Percentiles rank a stretch among this genome's conserved stretches.
These are phyloP conservation scores for Drosophila acutilabella DNA, from an alignment of 2,888 invertebrate species.

Conservation along the genomic window DNA sequence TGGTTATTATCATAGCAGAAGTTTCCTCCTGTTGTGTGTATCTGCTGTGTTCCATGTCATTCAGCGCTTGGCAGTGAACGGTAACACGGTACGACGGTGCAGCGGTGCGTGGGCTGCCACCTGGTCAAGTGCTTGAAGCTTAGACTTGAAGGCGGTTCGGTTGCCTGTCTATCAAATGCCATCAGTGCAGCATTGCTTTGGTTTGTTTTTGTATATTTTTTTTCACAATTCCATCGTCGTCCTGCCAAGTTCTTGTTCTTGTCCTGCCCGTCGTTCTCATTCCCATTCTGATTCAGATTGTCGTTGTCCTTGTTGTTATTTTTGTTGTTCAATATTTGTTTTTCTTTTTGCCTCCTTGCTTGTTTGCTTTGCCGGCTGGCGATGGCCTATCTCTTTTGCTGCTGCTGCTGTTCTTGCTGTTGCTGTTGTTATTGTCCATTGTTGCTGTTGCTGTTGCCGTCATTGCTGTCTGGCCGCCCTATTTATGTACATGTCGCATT, in stretches of 20 bases:
- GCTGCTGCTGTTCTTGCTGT: constrained; percentile 4
- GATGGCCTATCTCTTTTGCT: constrained; percentile 37
- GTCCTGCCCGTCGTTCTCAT: constrained; percentile 2
- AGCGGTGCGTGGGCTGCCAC: constrained; percentile 10
- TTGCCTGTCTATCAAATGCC: constrained; percentile 45
- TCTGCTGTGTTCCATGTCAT: constrained; percentile 14
- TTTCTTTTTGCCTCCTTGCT: constrained; percentile 46
- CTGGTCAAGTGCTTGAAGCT: constrained; percentile 33
- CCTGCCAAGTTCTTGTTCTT: constrained; percentile 17
- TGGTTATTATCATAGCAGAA: constrained; percentile 26
- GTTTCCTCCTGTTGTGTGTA: neutral
- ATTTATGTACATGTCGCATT: constrained; percentile 64
- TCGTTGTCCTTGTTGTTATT: constrained; percentile 13
- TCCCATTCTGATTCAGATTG: too few relatives aligned
- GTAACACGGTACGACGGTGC: too few relatives aligned
- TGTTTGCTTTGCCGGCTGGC: constrained; percentile 47
- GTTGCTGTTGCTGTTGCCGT: constrained; percentile 10
- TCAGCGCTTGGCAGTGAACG: constrained; percentile 6
- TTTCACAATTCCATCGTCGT: neutral
- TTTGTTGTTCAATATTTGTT: constrained; percentile 45
- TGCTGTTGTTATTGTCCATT: constrained; percentile 18
- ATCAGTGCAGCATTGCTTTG: constrained; percentile 31
- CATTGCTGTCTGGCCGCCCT: constrained; percentile 50
- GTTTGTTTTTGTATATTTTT: neutral
- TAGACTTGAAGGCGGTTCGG: constrained; percentile 20